phyloP scores from a whole-genome alignment of 2,888 invertebrate species.

The Candidula unifasciata region DNA sequence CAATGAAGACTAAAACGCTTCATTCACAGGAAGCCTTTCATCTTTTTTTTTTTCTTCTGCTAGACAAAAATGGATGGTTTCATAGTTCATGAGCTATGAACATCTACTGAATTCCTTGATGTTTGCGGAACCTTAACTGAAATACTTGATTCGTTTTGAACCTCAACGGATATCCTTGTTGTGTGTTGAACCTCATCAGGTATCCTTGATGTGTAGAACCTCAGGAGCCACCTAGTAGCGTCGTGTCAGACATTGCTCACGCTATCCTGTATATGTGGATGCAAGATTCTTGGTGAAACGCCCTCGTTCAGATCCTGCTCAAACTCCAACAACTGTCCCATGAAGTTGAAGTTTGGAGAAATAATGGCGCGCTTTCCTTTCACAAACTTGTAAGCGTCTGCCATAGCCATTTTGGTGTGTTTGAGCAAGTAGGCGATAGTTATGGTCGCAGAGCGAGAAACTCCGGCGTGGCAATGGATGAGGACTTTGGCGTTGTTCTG shows the following conservation, averaged over 20 bases:
- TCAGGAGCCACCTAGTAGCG: no score
- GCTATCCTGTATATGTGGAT: slow-evolving; percentile 57
- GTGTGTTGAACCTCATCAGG: no score
- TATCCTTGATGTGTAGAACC: slow-evolving; percentile 47
- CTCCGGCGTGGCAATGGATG: slow-evolving; percentile 96
- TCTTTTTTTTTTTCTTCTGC: no score
- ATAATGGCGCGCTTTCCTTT: slow-evolving; percentile 91
- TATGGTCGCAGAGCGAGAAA: slow-evolving; percentile 94
- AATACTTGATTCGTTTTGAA: no score
- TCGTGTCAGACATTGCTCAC: slow-evolving; percentile 55
- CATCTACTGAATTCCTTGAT: slow-evolving; percentile 28
- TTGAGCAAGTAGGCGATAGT: slow-evolving; percentile 97
- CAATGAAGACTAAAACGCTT: no score
- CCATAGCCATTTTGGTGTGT: slow-evolving; percentile 86
- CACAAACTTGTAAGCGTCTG: slow-evolving; percentile 92
- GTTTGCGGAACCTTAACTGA: slow-evolving; percentile 22
- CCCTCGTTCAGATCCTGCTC: slow-evolving; percentile 81
- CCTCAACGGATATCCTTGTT: slow-evolving; percentile 10
- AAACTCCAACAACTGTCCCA: slow-evolving; percentile 91
- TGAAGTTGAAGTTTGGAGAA: slow-evolving; percentile 95
- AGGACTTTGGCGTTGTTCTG: slow-evolving; percentile 86
- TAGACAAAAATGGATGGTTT: no score
- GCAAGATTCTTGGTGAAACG: slow-evolving; percentile 57
- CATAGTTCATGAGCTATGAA: no score
- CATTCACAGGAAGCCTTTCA: no score